A percentile compares a stretch with the other conserved stretches of the same genome.
These are phyloP conservation scores for Sycophila texana DNA, from an alignment of 2,888 invertebrate genomes.

Conservation along the genomic window DNA sequence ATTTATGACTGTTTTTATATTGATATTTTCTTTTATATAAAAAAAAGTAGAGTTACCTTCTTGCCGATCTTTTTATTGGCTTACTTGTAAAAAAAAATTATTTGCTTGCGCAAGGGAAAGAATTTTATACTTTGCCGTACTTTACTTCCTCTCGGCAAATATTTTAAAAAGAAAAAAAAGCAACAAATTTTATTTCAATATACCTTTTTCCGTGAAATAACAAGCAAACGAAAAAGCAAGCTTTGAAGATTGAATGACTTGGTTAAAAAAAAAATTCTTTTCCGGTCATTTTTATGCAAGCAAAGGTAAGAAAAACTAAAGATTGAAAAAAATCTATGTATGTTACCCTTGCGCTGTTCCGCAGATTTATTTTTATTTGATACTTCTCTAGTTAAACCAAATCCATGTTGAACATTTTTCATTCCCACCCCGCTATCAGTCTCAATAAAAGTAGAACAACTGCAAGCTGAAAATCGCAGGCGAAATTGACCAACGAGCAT, in stretches of 20 bases:
- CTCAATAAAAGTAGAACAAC: too few species aligned
- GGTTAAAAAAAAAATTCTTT: slow-evolving; percentile 27
- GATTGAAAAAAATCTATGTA: too few species aligned
- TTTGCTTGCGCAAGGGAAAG: background rate
- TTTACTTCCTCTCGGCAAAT: background rate
- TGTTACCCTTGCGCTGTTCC: too few species aligned
- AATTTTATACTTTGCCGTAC: background rate
- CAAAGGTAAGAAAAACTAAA: too few species aligned
- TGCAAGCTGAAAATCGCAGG: too few species aligned
- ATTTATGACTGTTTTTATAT: too few species aligned
- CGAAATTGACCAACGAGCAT: slow-evolving; percentile 3
- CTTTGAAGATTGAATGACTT: slow-evolving; percentile 60
- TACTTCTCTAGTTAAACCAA: too few species aligned
- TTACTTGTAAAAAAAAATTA: background rate
- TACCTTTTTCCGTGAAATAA: slow-evolving; percentile 42
- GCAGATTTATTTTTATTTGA: too few species aligned
- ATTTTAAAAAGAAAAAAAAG: background rate
- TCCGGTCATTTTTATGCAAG: background rate
- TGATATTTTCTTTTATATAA: background rate
- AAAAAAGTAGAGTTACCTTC: background rate
- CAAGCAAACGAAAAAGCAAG: slow-evolving; percentile 62
- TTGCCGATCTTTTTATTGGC: background rate
- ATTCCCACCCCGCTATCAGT: too few species aligned
- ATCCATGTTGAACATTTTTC: too few species aligned
- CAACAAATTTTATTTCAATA: too few species aligned